These are phyloP conservation scores for Tarsius wallacei DNA, from an alignment of 2,797 vertebrate species.

Conservation along the genomic window DNA sequence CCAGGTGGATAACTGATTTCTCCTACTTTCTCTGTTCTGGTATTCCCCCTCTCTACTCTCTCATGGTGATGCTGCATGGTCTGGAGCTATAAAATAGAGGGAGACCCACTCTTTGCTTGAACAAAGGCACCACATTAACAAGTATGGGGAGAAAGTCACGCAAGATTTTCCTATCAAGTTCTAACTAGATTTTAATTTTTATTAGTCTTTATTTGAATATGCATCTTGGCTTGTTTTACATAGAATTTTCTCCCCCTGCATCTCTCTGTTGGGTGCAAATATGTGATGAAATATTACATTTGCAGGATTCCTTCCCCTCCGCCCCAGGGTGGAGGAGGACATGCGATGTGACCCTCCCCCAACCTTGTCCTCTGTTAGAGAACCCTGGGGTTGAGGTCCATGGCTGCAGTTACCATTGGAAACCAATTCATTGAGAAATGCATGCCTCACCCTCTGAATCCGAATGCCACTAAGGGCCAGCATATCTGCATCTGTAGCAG, in stretches of 20 bases:
- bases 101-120: conserved; percentile 84
- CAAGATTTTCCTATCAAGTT: conserved; percentile 77
- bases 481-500: conserved; percentile 75
- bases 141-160: conserved; percentile 83
- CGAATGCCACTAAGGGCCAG: conserved; percentile 85
- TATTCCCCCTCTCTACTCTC: not conserved
- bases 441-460: conserved; percentile 87
- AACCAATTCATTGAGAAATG: conserved; percentile 91
- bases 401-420: conserved; percentile 89
- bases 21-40: conserved; percentile 62
- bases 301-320: conserved; percentile 74
- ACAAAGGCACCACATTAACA: conserved; percentile 86
- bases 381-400: conserved; percentile 82
- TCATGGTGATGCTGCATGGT: conserved; percentile 82
- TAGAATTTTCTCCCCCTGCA: not conserved
- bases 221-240: conserved; percentile 67
- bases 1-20: conserved; percentile 79
- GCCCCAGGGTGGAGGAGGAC: conserved; percentile 69
- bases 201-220: conserved; percentile 66
- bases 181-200: conserved; percentile 68
- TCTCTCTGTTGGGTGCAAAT: conserved; percentile 18
- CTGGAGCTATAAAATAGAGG: conserved; percentile 74
- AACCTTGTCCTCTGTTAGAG: conserved; percentile 78
- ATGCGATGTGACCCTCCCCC: conserved; percentile 82
- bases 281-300: conserved; percentile 65